Base-by-base conservation (phyloP, 2,113 vertebrate genomes). In the Heteronetta atricapilla region DNA sequence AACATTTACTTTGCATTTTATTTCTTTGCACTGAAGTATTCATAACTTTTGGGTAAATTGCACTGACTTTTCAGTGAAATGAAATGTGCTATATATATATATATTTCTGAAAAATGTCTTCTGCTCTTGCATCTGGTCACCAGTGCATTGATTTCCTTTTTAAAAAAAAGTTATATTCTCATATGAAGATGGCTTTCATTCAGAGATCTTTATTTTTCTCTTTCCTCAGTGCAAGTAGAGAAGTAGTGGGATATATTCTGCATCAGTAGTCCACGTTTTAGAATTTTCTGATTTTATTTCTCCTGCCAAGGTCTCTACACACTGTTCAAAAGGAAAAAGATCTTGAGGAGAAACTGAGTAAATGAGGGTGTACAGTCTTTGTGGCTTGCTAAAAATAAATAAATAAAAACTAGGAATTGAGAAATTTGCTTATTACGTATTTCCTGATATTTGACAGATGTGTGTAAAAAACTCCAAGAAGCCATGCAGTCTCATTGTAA, bases 121-220 rank as follows among this genome's bases (percentile, higher is more conserved):
- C 46, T 91, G 26, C 17, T 87, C 8, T 89, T 91, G n/a, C 33
- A 34, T 78, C 7, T 52, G 44, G 15, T 78, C 23, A 52, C 18
- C 80, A 36, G 8, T 69, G 70, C 23, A 78, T 53, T 73, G 93
- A 73, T 42, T 28, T 95, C 83, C 86, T 91, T 93, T 62, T 56
- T 11, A 50, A 50, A 81, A 70, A 94, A 91, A 90, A 95, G 66
- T 66, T 67, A 74, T 25, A 63, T 89, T 96, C 56, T 59, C 19
- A 1, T 11, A 13, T 33, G 60, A 84, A 93, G 90, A 95, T 90
- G 50, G 20, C 66, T 94, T 94, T 91, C 36, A 13, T 91, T 86
- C 78, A 93, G 29, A 93, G 59, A 82, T 0, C 58, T 18, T 26
- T n/a, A 13, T 40, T 15, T 89, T 92, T 86, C 70, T 76, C 52